Evolutionary conservation across 2,113 vertebrate genomes (phyloP).

Genomic region (Vulpes ferrilata): DNA sequence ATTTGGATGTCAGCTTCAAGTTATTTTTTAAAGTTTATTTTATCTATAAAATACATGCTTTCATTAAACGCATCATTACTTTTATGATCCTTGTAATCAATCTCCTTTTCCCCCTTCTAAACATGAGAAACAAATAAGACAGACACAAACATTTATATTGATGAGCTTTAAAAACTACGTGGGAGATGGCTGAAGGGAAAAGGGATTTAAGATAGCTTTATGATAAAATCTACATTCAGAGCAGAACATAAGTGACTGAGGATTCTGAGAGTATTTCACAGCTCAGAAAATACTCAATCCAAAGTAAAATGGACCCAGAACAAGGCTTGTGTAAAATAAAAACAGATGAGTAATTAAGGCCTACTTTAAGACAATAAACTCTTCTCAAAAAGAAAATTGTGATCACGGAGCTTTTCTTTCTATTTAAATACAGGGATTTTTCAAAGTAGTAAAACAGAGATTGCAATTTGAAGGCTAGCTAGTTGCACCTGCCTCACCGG

Average conservation of each 20-base stretch:
- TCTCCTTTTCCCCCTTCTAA: conserved; percentile 87
- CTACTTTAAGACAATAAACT: conserved; percentile 56
- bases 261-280: conserved; percentile 58
- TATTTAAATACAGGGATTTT: conserved; percentile 10
- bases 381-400: conserved; percentile 62
- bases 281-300: conserved; percentile 62
- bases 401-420: conserved; percentile 45
- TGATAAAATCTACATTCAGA: conserved; percentile 81
- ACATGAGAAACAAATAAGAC: conserved; percentile 89
- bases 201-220: conserved; percentile 85
- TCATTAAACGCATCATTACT: conserved; percentile 92
- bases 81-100: conserved; percentile 90
- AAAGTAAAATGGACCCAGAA: conserved; percentile 69
- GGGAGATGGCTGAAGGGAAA: conserved; percentile 86
- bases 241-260: conserved; percentile 69
- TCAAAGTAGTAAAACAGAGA: conserved; percentile 45
- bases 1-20: conserved; percentile 83
- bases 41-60: conserved; percentile 90
- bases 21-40: conserved; percentile 89
- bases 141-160: conserved; percentile 88
- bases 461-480: background rate
- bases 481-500: background rate
- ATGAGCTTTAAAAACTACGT: conserved; percentile 86
- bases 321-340: conserved; percentile 62
- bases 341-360: conserved; percentile 74